Evolutionary conservation across 92 coral and sea anemone genomes (phyloP).

Genomic region (Epizoanthus rinbou): DNA sequence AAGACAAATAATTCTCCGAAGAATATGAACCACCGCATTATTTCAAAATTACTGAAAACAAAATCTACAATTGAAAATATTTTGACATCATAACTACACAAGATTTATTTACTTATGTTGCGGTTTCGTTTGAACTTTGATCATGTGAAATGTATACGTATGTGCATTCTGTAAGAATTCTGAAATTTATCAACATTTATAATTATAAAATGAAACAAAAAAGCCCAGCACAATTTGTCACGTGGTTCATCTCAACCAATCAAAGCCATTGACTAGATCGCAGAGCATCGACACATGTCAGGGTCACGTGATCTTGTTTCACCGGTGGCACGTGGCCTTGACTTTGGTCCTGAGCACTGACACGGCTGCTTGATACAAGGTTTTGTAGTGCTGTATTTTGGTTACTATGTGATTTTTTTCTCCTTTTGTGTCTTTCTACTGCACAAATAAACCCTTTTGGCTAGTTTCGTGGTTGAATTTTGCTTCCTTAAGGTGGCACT

Average conservation of each 20-base stretch:
- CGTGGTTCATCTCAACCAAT: constrained; percentile 27
- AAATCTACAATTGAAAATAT: constrained; percentile 25
- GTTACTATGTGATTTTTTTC: constrained; percentile 35
- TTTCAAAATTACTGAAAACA: no score
- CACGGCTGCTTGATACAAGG: constrained; percentile 45
- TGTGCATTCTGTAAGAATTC: neutral
- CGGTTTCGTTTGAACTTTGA: neutral
- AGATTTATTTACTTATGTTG: constrained; percentile 3
- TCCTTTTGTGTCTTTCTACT: constrained; percentile 3
- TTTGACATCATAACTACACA: neutral
- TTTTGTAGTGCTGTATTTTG: constrained; percentile 40
- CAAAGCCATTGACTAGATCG: neutral
- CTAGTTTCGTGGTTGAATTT: neutral
- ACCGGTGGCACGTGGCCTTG: constrained; percentile 98
- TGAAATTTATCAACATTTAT: neutral
- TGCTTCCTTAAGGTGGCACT: constrained; percentile 45
- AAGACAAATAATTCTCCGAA: no score
- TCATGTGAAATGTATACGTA: no score
- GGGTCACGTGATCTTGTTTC: constrained; percentile 95
- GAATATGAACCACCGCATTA: no score
- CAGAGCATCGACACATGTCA: constrained; percentile 73
- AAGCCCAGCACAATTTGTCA: neutral
- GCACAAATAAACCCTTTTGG: constrained; percentile 7
- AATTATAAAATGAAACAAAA: neutral
- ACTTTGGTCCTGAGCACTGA: constrained; percentile 74